phyloP scores from a whole-genome alignment of 1,140 invertebrate genomes.

The Capitella teleta region DNA sequence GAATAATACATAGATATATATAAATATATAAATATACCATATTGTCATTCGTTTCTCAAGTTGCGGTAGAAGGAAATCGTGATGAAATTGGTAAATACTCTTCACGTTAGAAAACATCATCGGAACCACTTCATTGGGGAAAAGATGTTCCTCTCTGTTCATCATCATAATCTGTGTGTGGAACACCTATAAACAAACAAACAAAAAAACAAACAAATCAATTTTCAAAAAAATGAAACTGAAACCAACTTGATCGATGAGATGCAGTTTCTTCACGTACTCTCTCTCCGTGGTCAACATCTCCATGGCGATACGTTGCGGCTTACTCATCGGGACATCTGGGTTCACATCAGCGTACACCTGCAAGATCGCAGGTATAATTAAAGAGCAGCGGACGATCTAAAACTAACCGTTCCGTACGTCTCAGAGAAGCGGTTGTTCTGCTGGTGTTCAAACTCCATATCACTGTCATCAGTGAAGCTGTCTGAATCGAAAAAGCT shows the following conservation, averaged over 20 bases:
- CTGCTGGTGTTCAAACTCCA: not conserved
- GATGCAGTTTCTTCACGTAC: slow-evolving; percentile 45
- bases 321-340: not conserved
- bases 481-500: not conserved
- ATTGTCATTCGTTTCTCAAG: slow-evolving; percentile 45
- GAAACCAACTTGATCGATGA: slow-evolving; percentile 46
- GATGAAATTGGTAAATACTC: slow-evolving; percentile 49
- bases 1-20: too few relatives aligned
- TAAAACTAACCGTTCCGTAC: not conserved
- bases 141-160: slow-evolving; percentile 34
- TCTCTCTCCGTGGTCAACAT: slow-evolving; percentile 46
- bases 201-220: not conserved
- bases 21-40: slow-evolving; percentile 43
- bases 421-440: not conserved
- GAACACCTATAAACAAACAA: slow-evolving; percentile 3
- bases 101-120: slow-evolving; percentile 52
- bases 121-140: slow-evolving; percentile 44
- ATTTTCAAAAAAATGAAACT: not conserved
- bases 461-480: slow-evolving; percentile 1
- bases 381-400: not conserved
- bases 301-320: slow-evolving; percentile 45
- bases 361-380: not conserved
- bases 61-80: slow-evolving; percentile 47
- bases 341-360: not conserved
- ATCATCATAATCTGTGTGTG: not conserved